These are phyloP conservation scores for Monopterus albus DNA, from an alignment of 2,113 vertebrate species.

Conservation along the genomic window DNA sequence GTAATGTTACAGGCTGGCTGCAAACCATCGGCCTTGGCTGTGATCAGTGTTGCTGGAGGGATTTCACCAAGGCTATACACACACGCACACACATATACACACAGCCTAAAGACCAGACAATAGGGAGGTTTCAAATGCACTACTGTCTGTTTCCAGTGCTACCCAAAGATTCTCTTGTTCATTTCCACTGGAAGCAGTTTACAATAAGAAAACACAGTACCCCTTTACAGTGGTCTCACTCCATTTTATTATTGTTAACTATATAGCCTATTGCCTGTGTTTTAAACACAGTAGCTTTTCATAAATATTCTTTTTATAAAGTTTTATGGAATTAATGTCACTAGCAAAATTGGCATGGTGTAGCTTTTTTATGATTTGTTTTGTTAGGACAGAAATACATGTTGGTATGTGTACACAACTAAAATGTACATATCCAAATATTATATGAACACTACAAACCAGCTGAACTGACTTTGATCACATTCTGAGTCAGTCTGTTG, in stretches of 20 bases:
- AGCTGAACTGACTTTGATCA: not conserved
- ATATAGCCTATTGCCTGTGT: not conserved
- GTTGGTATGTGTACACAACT: not conserved
- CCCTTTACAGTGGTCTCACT: not conserved
- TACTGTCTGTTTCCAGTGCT: constrained; percentile 23
- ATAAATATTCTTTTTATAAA: no score
- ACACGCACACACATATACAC: constrained; percentile 10
- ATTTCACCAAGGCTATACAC: constrained; percentile 12
- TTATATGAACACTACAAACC: not conserved
- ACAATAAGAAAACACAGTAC: not conserved
- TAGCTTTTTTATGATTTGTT: no score
- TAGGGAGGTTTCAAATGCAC: constrained; percentile 30
- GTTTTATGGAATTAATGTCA: no score
- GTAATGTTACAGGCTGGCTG: constrained; percentile 69
- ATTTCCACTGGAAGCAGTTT: not conserved
- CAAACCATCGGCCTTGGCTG: constrained; percentile 72
- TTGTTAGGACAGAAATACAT: no score
- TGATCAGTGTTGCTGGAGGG: constrained; percentile 72
- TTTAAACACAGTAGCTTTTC: not conserved
- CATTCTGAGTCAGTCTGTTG: not conserved
- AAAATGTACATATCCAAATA: no score
- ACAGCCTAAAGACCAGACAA: constrained; percentile 38
- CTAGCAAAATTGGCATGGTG: no score
- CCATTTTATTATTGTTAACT: constrained; percentile 3
- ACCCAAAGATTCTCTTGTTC: constrained; percentile 2